A percentile compares a stretch with the other conserved stretches of the same genome.
Conservation (phyloP, 2,888 invertebrate species). For the Drosophila pseudotakahashii region DNA sequence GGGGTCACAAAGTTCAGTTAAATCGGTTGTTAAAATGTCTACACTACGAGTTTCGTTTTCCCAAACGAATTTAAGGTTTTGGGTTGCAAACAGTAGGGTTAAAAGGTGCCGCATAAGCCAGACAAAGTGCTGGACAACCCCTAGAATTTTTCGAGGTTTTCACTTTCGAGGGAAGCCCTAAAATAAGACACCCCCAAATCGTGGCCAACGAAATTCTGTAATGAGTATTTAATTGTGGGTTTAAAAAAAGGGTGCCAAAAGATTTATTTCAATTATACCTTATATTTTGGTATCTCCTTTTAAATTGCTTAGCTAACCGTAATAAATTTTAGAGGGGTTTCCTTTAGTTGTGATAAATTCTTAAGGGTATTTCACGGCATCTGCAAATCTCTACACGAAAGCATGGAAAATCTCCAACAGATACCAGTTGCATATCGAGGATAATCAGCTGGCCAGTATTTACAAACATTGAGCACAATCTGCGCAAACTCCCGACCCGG, state of each 20-base stretch:
- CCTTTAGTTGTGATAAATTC: background rate
- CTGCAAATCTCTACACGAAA: no score
- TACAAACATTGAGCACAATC: constrained; percentile 49
- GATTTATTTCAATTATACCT: constrained; percentile 1
- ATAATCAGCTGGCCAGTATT: constrained; percentile 57
- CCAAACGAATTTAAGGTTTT: constrained; percentile 38
- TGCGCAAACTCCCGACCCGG: constrained; percentile 67
- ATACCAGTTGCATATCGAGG: constrained; percentile 53
- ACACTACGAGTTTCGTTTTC: constrained; percentile 44
- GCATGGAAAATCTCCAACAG: constrained; percentile 26
- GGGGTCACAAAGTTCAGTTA: constrained; percentile 74
- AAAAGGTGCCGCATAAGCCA: constrained; percentile 62
- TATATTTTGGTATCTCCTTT: background rate
- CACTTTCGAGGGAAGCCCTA: constrained; percentile 56
- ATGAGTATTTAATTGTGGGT: constrained; percentile 40
- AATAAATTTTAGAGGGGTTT: background rate
- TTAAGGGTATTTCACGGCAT: no score
- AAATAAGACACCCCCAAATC: constrained; percentile 15
- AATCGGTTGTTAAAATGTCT: constrained; percentile 75
- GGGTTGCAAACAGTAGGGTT: constrained; percentile 47
- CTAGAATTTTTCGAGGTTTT: constrained; percentile 2
- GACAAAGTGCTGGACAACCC: constrained; percentile 34
- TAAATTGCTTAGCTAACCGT: background rate
- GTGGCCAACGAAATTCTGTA: constrained; percentile 11
- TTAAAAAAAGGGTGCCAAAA: background rate